Evolutionary conservation across 2,797 vertebrate species (phyloP).

Genomic region (Chanos chanos): DNA sequence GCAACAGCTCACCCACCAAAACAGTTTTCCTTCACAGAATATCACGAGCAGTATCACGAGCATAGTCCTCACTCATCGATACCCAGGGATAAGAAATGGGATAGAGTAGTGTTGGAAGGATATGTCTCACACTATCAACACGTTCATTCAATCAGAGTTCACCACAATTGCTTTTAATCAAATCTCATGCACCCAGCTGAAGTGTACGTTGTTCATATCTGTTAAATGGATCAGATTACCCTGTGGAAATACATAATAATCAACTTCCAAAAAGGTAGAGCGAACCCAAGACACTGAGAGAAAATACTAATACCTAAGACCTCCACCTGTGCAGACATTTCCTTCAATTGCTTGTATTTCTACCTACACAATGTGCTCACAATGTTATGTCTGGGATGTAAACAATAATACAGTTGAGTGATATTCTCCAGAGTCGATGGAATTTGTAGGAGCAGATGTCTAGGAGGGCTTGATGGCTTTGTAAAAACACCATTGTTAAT

Average conservation of each 20-base stretch:
- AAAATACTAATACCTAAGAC: no score
- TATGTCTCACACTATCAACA: no score
- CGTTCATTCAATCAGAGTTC: background rate
- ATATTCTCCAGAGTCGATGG: slow-evolving; percentile 8
- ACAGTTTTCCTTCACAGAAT: slow-evolving; percentile 10
- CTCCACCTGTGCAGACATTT: background rate
- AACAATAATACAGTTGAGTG: slow-evolving; percentile 9
- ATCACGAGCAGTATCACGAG: background rate
- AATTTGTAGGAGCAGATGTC: slow-evolving; percentile 30
- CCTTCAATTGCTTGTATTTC: slow-evolving; percentile 19
- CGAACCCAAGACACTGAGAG: no score
- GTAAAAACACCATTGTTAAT: background rate
- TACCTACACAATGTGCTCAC: no score
- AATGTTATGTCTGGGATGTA: slow-evolving; percentile 7
- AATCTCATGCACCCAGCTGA: no score
- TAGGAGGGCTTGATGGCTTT: slow-evolving; percentile 23
- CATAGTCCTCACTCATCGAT: slow-evolving; percentile 8
- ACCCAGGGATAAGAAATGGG: no score
- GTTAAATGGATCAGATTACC: no score
- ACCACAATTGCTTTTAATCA: no score
- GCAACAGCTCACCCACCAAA: background rate
- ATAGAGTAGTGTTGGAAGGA: no score
- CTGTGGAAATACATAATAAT: no score
- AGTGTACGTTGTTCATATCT: no score
- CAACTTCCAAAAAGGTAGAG: no score